These are phyloP conservation scores for Liasis olivaceus DNA, from an alignment of 2,797 vertebrate species.

Conservation along the genomic window DNA sequence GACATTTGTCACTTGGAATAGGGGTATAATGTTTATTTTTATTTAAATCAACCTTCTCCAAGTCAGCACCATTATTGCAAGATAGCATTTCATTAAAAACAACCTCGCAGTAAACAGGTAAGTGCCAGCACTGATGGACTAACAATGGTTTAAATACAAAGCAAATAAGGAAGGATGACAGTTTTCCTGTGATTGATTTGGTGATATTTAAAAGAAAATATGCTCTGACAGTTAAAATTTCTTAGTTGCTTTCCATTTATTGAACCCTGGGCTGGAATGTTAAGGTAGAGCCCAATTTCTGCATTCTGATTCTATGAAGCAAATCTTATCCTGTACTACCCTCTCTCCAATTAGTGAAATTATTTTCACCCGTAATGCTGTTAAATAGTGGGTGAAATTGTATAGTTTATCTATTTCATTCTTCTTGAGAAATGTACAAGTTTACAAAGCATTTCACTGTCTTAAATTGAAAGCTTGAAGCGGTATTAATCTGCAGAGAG, in stretches of 20 bases:
- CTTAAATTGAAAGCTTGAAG: not conserved
- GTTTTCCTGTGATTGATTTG: not conserved
- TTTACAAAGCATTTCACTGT: not conserved
- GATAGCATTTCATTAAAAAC: not conserved
- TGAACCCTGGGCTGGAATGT: not conserved
- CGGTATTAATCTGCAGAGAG: not conserved
- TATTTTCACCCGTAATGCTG: not conserved
- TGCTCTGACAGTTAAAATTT: not conserved
- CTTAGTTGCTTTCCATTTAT: not conserved
- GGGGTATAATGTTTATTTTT: not conserved
- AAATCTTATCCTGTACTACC: not conserved
- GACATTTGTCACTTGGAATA: not conserved
- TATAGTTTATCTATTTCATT: not conserved
- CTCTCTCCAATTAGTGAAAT: not conserved
- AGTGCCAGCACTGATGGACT: not conserved
- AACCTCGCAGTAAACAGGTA: not conserved
- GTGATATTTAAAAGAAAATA: not conserved
- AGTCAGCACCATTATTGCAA: not conserved
- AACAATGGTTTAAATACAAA: not conserved
- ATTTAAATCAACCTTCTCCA: not conserved
- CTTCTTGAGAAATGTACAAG: not conserved
- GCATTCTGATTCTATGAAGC: constrained; percentile 9
- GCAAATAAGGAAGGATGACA: not conserved
- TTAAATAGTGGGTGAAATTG: not conserved
- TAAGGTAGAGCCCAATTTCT: not conserved